Conservation (phyloP, 23 tunicate genomes). For the Styela clava region DNA sequence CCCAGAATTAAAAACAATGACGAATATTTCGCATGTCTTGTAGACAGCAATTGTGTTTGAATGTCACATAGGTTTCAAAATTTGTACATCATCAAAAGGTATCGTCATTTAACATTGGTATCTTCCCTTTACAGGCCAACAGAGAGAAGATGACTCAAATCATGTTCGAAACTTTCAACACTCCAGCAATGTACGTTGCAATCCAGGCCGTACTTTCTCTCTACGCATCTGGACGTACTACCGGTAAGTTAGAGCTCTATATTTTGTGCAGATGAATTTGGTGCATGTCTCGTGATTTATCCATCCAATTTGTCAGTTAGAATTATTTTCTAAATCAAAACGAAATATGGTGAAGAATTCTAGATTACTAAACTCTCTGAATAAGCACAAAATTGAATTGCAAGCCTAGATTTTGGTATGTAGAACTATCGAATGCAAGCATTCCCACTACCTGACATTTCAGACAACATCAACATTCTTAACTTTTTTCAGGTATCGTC, state of each 20-base stretch:
- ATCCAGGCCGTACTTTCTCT: slow-evolving; percentile 63
- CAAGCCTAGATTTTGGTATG: too few relatives aligned
- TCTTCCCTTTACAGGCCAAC: not conserved
- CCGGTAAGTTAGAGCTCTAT: slow-evolving; percentile 39
- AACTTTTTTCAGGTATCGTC: slow-evolving; percentile 76
- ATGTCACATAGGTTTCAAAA: not conserved
- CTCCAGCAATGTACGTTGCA: not conserved
- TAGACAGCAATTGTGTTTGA: not conserved
- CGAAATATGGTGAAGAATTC: too few relatives aligned
- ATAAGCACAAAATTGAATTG: too few relatives aligned
- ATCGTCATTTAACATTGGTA: too few relatives aligned
- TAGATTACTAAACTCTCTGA: too few relatives aligned
- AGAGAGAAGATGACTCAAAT: slow-evolving; percentile 9
- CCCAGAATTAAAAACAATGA: not conserved
- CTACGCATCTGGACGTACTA: slow-evolving; percentile 87
- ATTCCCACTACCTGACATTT: too few relatives aligned
- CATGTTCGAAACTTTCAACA: not conserved
- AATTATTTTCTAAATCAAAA: too few relatives aligned
- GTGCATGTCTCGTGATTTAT: not conserved
- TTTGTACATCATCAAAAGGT: not conserved
- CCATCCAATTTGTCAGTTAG: too few relatives aligned
- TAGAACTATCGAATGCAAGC: too few relatives aligned
- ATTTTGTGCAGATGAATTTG: not conserved
- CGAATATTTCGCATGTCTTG: not conserved
- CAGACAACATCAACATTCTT: too few relatives aligned